A percentile compares a stretch with the other conserved stretches of the same genome.
Conservation (phyloP, 2,888 invertebrate species). For the Eledona agricola region DNA sequence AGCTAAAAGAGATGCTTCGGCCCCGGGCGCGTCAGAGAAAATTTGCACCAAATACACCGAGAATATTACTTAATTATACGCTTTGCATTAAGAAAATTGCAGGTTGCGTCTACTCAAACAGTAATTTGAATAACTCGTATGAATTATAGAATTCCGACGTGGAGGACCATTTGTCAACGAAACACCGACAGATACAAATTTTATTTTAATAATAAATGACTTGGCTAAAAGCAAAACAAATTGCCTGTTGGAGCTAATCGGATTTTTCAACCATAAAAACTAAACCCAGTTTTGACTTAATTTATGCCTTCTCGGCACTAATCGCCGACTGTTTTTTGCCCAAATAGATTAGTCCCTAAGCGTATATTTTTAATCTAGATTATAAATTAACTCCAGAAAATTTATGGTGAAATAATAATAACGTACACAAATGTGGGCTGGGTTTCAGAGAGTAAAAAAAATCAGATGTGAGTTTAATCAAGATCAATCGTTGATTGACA, state of each 20-base stretch:
- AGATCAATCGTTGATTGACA: too few relatives aligned
- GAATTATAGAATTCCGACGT: conserved; percentile 21
- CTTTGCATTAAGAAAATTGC: conserved; percentile 18
- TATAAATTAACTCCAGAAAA: too few relatives aligned
- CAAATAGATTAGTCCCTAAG: too few relatives aligned
- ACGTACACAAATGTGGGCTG: too few relatives aligned
- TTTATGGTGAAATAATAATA: too few relatives aligned
- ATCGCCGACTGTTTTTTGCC: too few relatives aligned
- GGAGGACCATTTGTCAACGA: conserved; percentile 25
- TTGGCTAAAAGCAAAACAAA: conserved; percentile 9
- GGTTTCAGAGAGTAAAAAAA: too few relatives aligned
- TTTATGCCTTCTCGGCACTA: too few relatives aligned
- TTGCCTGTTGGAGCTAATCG: conserved; percentile 9
- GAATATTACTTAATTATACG: conserved; percentile 25
- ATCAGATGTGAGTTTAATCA: too few relatives aligned
- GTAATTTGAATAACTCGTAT: conserved; percentile 22
- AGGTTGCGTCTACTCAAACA: conserved; percentile 27
- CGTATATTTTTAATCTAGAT: too few relatives aligned
- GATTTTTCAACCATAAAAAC: conserved; percentile 5
- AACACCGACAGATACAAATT: conserved; percentile 25
- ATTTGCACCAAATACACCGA: conserved; percentile 15
- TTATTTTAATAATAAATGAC: conserved; percentile 20
- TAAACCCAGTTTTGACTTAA: too few relatives aligned
- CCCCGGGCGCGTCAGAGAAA: conserved; percentile 11
- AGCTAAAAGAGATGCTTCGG: conserved; percentile 13